Evolutionary conservation across 2,888 invertebrate genomes (phyloP).

Genomic region (Idaea biselata): DNA sequence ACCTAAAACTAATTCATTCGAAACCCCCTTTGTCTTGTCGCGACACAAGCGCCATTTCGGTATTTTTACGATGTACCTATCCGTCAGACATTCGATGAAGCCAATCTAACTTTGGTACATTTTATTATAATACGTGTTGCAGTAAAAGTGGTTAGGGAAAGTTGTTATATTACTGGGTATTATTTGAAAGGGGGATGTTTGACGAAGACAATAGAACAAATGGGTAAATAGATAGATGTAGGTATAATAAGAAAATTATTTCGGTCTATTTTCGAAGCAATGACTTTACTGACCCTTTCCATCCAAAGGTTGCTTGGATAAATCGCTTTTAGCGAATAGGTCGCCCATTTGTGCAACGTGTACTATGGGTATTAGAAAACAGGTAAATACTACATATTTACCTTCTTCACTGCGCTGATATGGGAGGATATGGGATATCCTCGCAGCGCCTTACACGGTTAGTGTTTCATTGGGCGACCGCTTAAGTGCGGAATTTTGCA

Average conservation of each 20-base stretch:
- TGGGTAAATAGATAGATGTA: not conserved
- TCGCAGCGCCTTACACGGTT: no score
- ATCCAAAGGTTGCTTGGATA: no score
- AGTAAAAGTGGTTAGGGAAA: constrained; percentile 8
- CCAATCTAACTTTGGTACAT: constrained; percentile 72
- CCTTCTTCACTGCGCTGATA: no score
- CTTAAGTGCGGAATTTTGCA: no score
- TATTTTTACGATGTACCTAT: constrained; percentile 62
- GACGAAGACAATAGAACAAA: not conserved
- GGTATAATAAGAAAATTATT: not conserved
- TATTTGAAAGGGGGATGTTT: not conserved
- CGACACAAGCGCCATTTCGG: constrained; percentile 39
- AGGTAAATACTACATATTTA: no score
- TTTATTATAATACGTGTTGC: constrained; percentile 51
- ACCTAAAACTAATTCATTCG: constrained; percentile 14
- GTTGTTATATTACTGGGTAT: not conserved
- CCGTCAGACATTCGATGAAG: constrained; percentile 60
- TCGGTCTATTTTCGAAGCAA: not conserved
- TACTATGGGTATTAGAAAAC: no score
- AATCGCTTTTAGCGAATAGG: no score
- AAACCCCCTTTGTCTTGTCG: constrained; percentile 29
- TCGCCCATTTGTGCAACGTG: no score
- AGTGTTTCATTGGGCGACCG: no score
- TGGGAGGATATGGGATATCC: no score
- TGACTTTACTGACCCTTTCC: no score